Percentiles rank a stretch among this genome's conserved stretches.
These are phyloP conservation scores for Cinclus cinclus DNA, from an alignment of 2,113 vertebrate species.

Conservation along the genomic window DNA sequence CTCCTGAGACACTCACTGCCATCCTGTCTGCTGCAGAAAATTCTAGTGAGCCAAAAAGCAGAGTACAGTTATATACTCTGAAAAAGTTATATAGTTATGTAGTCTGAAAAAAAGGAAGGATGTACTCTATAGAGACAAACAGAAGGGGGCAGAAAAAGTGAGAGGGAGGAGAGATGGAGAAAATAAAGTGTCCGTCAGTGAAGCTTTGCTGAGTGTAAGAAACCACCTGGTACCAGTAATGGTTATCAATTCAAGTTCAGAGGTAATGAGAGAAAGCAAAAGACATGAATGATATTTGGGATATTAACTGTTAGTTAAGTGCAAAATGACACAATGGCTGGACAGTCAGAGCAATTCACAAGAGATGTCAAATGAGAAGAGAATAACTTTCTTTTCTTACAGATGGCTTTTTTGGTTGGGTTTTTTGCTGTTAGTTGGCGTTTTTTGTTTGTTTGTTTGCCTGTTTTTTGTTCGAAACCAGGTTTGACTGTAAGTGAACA, in stretches of 20 bases:
- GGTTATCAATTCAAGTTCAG: not conserved
- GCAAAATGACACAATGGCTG: not conserved
- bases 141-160: not conserved
- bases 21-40: not conserved
- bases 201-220: not conserved
- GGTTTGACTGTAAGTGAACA: not conserved
- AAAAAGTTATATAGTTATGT: not conserved
- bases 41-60: not conserved
- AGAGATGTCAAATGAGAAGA: not conserved
- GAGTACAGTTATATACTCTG: not conserved
- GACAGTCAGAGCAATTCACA: not conserved
- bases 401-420: not conserved
- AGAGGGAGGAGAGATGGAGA: not conserved
- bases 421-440: not conserved
- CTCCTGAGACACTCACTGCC: not conserved
- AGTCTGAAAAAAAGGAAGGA: not conserved
- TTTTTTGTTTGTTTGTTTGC: not conserved
- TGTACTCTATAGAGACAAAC: not conserved
- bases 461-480: not conserved
- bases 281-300: not conserved
- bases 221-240: not conserved
- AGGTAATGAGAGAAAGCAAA: not conserved
- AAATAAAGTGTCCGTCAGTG: not conserved
- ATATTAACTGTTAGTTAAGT: not conserved
- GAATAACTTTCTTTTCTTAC: not conserved